Conservation (phyloP, 1,140 invertebrate species). For the Papilio polytes region DNA sequence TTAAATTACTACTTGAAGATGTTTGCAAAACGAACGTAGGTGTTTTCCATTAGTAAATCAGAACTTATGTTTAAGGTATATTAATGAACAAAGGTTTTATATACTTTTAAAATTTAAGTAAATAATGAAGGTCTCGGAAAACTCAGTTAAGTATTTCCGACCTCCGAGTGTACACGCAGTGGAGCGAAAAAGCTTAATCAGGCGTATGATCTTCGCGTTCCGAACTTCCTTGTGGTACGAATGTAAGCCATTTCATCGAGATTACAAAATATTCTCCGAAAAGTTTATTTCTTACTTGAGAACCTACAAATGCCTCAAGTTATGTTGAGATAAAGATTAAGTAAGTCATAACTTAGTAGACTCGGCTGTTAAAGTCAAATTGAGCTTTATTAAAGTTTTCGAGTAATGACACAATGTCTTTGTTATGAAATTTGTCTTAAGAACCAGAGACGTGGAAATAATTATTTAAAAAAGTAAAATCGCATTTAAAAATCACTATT, state of each 20-base stretch:
- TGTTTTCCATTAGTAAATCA: not conserved
- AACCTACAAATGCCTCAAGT: not conserved
- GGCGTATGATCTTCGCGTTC: constrained; percentile 50
- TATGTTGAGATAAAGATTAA: not conserved
- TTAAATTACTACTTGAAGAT: not conserved
- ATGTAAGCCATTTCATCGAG: constrained; percentile 19
- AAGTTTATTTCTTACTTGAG: not conserved
- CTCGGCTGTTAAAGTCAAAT: not conserved
- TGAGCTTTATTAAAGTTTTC: not conserved
- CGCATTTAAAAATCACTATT: not conserved
- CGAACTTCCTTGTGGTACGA: constrained; percentile 18
- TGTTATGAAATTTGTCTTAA: not conserved
- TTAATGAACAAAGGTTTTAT: not conserved
- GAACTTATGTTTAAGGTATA: not conserved
- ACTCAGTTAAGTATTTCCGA: constrained; percentile 59
- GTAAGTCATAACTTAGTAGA: not conserved
- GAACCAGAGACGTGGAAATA: not conserved
- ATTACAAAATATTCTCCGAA: constrained; percentile 11
- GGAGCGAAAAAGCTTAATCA: constrained; percentile 74
- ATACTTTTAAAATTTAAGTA: constrained; percentile 38
- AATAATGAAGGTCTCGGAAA: constrained; percentile 51
- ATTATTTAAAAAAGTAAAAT: not conserved
- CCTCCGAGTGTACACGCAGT: constrained; percentile 63
- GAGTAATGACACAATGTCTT: not conserved
- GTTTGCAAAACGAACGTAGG: not conserved